phyloP scores from a whole-genome alignment of 1,140 invertebrate species.

The Penaeus indicus region DNA sequence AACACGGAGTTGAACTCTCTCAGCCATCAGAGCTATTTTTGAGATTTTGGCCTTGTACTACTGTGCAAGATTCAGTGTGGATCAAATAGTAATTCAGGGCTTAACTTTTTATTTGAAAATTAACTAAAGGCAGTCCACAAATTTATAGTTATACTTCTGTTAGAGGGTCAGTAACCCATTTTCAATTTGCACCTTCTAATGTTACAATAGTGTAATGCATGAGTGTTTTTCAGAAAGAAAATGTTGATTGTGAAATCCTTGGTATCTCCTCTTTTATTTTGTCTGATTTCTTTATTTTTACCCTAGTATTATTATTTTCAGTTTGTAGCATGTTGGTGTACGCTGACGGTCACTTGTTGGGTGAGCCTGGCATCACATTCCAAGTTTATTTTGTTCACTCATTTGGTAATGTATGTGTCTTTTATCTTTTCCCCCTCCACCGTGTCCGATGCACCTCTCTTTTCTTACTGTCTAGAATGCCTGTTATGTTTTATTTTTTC shows the following conservation, averaged over 20 bases:
- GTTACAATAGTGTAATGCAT: no score
- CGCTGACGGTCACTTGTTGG: conserved; percentile 43
- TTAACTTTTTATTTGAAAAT: no score
- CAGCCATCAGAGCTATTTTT: no score
- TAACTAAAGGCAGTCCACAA: no score
- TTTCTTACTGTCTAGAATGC: conserved; percentile 66
- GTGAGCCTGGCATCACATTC: conserved; percentile 41
- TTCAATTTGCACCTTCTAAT: no score
- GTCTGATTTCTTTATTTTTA: conserved; percentile 37
- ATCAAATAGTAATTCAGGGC: no score
- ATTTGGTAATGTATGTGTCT: conserved; percentile 59
- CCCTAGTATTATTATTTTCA: conserved; percentile 58
- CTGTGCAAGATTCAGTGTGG: no score
- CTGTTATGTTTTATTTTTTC: conserved; percentile 40
- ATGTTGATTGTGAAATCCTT: not conserved
- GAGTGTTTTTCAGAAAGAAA: no score
- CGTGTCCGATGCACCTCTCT: conserved; percentile 70
- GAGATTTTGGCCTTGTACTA: no score
- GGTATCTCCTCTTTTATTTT: not conserved
- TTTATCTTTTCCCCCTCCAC: conserved; percentile 15
- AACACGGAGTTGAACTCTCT: no score
- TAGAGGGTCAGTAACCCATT: no score
- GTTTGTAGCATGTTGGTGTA: conserved; percentile 64
- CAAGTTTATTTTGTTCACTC: conserved; percentile 53
- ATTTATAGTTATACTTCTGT: no score